Evolutionary conservation across 2,113 vertebrate species (phyloP).

Genomic region (Amphiprion ocellaris): DNA sequence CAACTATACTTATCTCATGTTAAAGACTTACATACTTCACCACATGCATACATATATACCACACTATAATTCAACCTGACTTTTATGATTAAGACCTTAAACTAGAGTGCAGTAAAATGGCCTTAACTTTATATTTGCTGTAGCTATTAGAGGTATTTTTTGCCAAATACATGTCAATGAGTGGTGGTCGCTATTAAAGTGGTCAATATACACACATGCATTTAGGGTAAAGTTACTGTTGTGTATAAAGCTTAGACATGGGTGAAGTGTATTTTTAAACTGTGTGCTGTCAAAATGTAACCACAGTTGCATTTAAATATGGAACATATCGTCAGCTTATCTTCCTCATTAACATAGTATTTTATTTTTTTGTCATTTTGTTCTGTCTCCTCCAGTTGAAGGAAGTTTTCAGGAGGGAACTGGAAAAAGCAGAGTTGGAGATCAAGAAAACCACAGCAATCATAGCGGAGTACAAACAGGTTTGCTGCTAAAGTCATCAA

Average conservation of each 20-base stretch:
- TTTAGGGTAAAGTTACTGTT: not conserved
- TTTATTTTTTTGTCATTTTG: not conserved
- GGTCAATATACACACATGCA: not conserved
- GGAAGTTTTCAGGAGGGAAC: constrained; percentile 96
- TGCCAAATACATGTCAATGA: not conserved
- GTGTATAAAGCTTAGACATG: not conserved
- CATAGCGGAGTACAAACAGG: constrained; percentile 98
- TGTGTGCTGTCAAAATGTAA: too few species aligned
- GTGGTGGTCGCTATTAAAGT: not conserved
- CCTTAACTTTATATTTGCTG: not conserved
- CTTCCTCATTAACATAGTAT: not conserved
- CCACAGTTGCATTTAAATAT: not conserved
- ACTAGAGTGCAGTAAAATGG: not conserved
- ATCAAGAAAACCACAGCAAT: constrained; percentile 99
- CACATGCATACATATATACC: too few species aligned
- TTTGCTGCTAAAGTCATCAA: not conserved
- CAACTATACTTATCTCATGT: not conserved
- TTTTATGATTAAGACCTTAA: not conserved
- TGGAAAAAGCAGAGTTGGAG: constrained; percentile 97
- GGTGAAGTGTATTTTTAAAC: too few species aligned
- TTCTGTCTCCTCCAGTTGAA: constrained; percentile 87
- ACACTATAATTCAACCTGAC: not conserved
- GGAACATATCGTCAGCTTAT: not conserved
- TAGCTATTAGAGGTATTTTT: not conserved
- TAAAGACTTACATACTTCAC: not conserved